These are phyloP conservation scores for Dolomedes plantarius DNA, from an alignment of 2,888 invertebrate genomes.

Conservation along the genomic window DNA sequence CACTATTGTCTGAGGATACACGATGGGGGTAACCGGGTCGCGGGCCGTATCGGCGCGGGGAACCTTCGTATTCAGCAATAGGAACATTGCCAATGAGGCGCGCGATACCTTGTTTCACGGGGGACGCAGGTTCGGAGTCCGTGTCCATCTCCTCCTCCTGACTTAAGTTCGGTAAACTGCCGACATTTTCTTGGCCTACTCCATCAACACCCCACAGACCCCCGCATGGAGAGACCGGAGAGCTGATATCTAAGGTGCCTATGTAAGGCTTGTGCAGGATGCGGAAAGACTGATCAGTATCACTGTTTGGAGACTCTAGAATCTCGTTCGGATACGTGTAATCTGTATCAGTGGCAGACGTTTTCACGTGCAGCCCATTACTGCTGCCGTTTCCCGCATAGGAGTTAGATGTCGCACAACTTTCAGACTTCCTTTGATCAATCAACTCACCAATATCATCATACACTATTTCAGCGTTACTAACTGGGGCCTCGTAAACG, in stretches of 20 bases:
- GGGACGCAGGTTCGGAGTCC: slow-evolving; percentile 72
- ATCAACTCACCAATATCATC: slow-evolving; percentile 86
- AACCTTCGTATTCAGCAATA: slow-evolving; percentile 95
- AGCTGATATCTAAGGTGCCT: slow-evolving; percentile 51
- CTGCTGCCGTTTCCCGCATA: slow-evolving; percentile 30
- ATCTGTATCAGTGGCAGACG: slow-evolving; percentile 30
- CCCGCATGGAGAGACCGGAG: slow-evolving; percentile 60
- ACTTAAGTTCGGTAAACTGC: slow-evolving; percentile 36
- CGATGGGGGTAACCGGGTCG: slow-evolving; percentile 90
- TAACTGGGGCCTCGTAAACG: slow-evolving; percentile 81
- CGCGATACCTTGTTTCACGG: slow-evolving; percentile 73
- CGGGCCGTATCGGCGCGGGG: slow-evolving; percentile 89
- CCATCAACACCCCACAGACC: slow-evolving; percentile 54
- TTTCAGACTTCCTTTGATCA: slow-evolving; percentile 55
- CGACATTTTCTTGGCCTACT: slow-evolving; percentile 27
- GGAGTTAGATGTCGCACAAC: slow-evolving; percentile 28
- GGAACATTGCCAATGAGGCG: slow-evolving; percentile 86
- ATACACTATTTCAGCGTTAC: slow-evolving; percentile 86
- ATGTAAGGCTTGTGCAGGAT: slow-evolving; percentile 63
- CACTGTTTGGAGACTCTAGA: slow-evolving; percentile 66
- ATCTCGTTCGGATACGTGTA: slow-evolving; percentile 58
- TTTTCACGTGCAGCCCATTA: slow-evolving; percentile 56
- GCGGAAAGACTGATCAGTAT: slow-evolving; percentile 56
- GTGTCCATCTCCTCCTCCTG: slow-evolving; percentile 75
- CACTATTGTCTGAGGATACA: slow-evolving; percentile 69